Conservation (phyloP, 2,113 vertebrate species). For the Setophaga kirtlandii region DNA sequence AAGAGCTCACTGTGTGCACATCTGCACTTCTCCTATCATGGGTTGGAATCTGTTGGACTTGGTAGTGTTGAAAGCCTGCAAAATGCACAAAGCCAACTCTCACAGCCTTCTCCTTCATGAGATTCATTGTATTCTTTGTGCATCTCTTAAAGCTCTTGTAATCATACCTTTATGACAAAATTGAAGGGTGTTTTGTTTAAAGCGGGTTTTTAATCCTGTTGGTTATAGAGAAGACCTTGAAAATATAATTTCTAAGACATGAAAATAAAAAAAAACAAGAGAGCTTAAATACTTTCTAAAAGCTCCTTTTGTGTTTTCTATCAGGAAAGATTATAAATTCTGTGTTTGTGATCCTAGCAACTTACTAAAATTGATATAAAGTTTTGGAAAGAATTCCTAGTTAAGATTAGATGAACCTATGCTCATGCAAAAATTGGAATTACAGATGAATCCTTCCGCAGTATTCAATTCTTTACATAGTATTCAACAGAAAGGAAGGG, state of each 20-base stretch:
- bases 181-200: background rate
- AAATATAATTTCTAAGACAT: background rate
- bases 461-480: background rate
- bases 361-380: background rate
- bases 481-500: background rate
- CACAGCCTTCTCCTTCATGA: background rate
- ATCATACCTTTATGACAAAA: background rate
- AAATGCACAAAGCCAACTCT: background rate
- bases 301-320: background rate
- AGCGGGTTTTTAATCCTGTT: background rate
- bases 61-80: background rate
- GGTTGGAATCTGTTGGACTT: background rate
- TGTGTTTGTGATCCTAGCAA: background rate
- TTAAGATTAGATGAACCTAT: background rate
- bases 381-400: background rate
- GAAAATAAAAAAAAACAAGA: background rate
- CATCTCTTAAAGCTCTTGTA: background rate
- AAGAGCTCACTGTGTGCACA: background rate
- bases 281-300: background rate
- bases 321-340: background rate
- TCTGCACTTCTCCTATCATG: background rate
- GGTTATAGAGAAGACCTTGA: background rate
- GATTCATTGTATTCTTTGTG: background rate
- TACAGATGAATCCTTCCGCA: background rate
- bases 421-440: background rate